Base-by-base conservation (phyloP, 2,113 vertebrate species). In the Uria aalge region DNA sequence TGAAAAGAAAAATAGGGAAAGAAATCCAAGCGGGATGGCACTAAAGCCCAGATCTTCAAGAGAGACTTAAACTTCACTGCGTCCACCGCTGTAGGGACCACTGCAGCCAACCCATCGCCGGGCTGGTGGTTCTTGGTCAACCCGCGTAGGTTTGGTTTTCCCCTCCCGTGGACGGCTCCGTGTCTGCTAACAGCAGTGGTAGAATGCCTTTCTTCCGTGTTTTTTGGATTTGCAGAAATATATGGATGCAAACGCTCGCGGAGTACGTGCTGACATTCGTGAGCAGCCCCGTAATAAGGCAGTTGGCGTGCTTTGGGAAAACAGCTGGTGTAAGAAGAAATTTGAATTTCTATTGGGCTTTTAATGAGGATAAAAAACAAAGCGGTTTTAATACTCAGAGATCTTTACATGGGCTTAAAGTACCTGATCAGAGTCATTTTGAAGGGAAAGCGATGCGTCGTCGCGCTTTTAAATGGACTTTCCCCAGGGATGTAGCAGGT, bases 331-430 rank as follows among this genome's bases (percentile, higher is more conserved):
- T 5, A 77, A 41, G 74, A 50, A 75, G 56, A 66, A 60, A 83
- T 95, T 91, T 85, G 67, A 92, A 94, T 94, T 78, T 94, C 91
- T 88, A 79, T 74, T 68, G 56, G 69, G 57, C 62, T 92, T 75
- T 78, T 92, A 95, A 88, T 53, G 71, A 82, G 55, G 40, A 67
- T 57, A 41, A 69, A 72, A 82, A 91, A 4, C 78, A 79, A 87
- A 85, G 76, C 11, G 3, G 40, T 66, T 76, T 81, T 78, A 79
- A 84, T 75, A 41, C 30, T 45, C 12, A 0, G 43, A 76, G 72
- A 62, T 92, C 36, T 88, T 92, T 81, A 43, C 45, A 45, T 16
- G 30, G 41, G 45, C 36, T 71, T 83, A 38, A 82, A 57, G 50
- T 90, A 67, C 86, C 59, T 34, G 53, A 57, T 82, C 2, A 0